phyloP scores from a whole-genome alignment of 30 jellyfish, hydroid and myxozoan species.

The Kudoa iwatai region DNA sequence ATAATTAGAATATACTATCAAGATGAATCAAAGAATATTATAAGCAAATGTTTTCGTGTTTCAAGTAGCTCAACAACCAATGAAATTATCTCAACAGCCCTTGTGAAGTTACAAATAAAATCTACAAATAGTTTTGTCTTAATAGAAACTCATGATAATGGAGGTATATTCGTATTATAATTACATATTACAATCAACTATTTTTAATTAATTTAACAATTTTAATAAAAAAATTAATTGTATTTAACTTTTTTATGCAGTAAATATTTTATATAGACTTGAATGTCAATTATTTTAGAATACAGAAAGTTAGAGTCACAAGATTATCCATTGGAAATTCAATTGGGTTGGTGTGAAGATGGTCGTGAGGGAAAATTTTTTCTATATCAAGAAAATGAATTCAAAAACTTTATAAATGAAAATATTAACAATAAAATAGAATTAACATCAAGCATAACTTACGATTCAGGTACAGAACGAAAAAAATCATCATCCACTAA shows the following conservation, averaged over 20 bases:
- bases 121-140: slow-evolving; percentile 30
- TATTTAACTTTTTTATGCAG: neutral
- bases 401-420: slow-evolving; percentile 9
- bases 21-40: slow-evolving; percentile 23
- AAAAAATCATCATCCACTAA: too few species aligned
- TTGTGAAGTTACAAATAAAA: slow-evolving; percentile 45
- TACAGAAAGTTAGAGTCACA: slow-evolving; percentile 14
- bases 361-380: slow-evolving; percentile 75
- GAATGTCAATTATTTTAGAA: slow-evolving; percentile 2
- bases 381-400: slow-evolving; percentile 31
- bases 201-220: neutral
- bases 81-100: slow-evolving; percentile 23
- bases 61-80: slow-evolving; percentile 15
- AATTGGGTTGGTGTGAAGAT: slow-evolving; percentile 65
- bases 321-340: slow-evolving; percentile 39
- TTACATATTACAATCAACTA: neutral
- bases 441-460: too few species aligned
- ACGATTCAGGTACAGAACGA: too few species aligned
- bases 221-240: too few species aligned
- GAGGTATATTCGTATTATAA: slow-evolving; percentile 11
- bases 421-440: too few species aligned
- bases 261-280: neutral
- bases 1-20: slow-evolving; percentile 55
- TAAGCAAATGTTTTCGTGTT: slow-evolving; percentile 54
- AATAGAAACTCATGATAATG: slow-evolving; percentile 33